phyloP scores from a whole-genome alignment of 2,888 invertebrate species.

The Subacronicta megacephala region DNA sequence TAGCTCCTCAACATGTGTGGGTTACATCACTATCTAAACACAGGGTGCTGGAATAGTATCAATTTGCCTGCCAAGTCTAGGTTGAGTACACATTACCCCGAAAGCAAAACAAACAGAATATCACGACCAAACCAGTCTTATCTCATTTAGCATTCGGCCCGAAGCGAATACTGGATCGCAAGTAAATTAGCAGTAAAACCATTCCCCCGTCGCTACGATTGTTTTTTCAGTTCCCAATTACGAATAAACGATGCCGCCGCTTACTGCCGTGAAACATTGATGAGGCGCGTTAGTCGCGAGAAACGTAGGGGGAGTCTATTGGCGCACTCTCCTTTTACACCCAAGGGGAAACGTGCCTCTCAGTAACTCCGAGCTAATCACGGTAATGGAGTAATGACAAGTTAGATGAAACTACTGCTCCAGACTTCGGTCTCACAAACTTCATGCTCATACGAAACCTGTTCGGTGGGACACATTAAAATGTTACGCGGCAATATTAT shows the following conservation, averaged over 20 bases:
- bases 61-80: constrained; percentile 24
- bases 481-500: constrained; percentile 57
- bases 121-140: constrained; percentile 47
- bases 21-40: not conserved
- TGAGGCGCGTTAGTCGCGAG: constrained; percentile 72
- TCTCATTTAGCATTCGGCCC: constrained; percentile 72
- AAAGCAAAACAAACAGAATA: constrained; percentile 47
- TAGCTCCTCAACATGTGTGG: not conserved
- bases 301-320: constrained; percentile 49
- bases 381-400: constrained; percentile 85
- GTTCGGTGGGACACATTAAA: constrained; percentile 61
- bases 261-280: constrained; percentile 84
- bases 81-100: constrained; percentile 24
- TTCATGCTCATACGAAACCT: constrained; percentile 55
- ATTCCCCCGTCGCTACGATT: constrained; percentile 71
- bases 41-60: constrained; percentile 5
- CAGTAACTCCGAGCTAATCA: constrained; percentile 73
- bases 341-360: constrained; percentile 39
- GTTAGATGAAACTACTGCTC: constrained; percentile 71
- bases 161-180: constrained; percentile 61
- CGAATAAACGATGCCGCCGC: constrained; percentile 77
- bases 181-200: constrained; percentile 79
- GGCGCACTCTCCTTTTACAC: constrained; percentile 42
- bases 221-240: constrained; percentile 84
- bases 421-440: constrained; percentile 57